Base-by-base conservation (phyloP, 2,888 invertebrate species). In the Pheosia gnoma region DNA sequence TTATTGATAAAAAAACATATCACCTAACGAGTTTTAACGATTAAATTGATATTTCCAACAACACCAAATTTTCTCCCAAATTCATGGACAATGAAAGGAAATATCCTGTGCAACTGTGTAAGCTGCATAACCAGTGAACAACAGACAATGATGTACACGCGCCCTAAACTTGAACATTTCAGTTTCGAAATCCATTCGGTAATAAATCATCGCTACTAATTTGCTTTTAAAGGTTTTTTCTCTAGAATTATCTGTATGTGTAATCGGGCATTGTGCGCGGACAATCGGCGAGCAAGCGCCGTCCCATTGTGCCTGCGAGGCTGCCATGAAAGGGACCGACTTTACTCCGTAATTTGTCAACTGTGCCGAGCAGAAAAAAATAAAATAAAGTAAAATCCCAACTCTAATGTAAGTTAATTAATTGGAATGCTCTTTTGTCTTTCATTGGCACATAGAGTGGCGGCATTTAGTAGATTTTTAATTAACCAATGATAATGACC, bases 141-240 rank as follows among this genome's bases (percentile, higher is more conserved):
- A 52, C 52, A 8, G 4, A 8, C 9, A n/a, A 4, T 8, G 4
- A 37, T 52, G 0, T 52, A 63, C 57, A 64, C 57, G 65, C 60
- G 60, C 63, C 77, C 77, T 79, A 79, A 79, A 74, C 65, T 65
- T 67, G 80, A 79, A 78, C 80, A 75, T 75, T 78, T 80, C 75
- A 74, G 79, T 91, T 88, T 90, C 89, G 90, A 88, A 91, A 91
- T 85, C 72, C 68, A 82, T 81, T 72, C 80, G 75, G 86, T 78
- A 90, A 93, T 93, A 93, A 93, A 93, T 93, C 93, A 93, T 91
- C 81, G 87, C 86, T 84, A 86, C 92, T 93, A 93, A 93, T 93
- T 93, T 93, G 91, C 90, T 93, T 93, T 93, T 93, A 91, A 93
- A 93, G 88, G 90, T 90, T 91, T 90, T 55, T 55, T 55, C 55